Percentiles rank a stretch among this genome's conserved stretches.
phyloP scores from a whole-genome alignment of 2,113 vertebrate species.

The Prunella fulvescens region DNA sequence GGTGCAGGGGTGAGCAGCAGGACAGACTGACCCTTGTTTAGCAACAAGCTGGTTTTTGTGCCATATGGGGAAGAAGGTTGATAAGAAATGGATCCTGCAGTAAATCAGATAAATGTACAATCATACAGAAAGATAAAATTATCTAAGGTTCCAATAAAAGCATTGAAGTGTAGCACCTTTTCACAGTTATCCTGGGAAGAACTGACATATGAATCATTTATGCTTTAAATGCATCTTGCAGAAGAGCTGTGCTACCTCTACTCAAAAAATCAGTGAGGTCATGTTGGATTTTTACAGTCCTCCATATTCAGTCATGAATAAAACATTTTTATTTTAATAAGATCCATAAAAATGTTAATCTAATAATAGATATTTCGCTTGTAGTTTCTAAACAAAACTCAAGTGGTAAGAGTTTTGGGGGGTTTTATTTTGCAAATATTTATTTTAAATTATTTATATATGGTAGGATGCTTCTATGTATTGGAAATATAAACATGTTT shows the following conservation, averaged over 20 bases:
- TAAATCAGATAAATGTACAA: not conserved
- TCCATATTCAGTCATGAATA: not conserved
- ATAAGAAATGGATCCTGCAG: not conserved
- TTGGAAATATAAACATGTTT: not conserved
- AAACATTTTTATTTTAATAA: not conserved
- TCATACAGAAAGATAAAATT: not conserved
- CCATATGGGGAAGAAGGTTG: not conserved
- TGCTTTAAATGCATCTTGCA: not conserved
- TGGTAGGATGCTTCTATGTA: not conserved
- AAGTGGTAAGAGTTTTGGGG: not conserved
- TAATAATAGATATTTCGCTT: not conserved
- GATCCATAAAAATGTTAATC: not conserved
- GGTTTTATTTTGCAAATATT: not conserved
- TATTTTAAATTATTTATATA: not conserved
- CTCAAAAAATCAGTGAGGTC: not conserved
- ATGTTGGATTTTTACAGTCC: not conserved
- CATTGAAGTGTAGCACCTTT: not conserved
- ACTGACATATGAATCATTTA: not conserved
- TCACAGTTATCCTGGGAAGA: not conserved
- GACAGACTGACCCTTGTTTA: not conserved
- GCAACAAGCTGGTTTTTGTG: not conserved
- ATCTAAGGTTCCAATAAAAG: not conserved
- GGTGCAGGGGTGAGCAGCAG: not conserved
- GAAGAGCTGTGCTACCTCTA: not conserved
- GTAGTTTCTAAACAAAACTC: not conserved